A percentile compares a stretch with the other conserved stretches of the same genome.
Conservation (phyloP, 2,797 vertebrate species). For the Danio choprae region DNA sequence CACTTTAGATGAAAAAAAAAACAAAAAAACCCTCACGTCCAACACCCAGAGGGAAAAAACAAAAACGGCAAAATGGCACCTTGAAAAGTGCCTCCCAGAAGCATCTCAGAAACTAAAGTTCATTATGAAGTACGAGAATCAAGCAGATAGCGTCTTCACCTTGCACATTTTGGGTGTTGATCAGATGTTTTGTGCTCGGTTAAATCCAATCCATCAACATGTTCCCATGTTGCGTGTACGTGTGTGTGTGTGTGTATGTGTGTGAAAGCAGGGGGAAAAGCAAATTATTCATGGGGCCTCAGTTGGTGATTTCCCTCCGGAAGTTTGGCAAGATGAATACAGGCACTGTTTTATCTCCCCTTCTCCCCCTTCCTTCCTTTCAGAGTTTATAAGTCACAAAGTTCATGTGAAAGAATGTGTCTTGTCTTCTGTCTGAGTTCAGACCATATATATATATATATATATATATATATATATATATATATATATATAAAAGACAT, state of each 20-base stretch:
- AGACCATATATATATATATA: conserved; percentile 48
- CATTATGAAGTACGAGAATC: conserved; percentile 4
- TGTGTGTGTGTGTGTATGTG: conserved; percentile 60
- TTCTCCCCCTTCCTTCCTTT: conserved; percentile 25
- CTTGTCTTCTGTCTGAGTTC: conserved; percentile 56
- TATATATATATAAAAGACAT: conserved; percentile 58
- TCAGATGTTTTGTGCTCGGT: conserved; percentile 70
- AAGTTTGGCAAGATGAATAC: conserved; percentile 76
- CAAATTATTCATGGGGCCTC: conserved; percentile 75
- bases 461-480: conserved; percentile 62
- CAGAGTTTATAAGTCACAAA: conserved; percentile 70
- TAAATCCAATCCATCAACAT: conserved; percentile 75
- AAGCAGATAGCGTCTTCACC: conserved; percentile 50
- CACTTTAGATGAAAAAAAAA: conserved; percentile 15
- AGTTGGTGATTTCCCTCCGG: conserved; percentile 76
- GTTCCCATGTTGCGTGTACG: conserved; percentile 42
- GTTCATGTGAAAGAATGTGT: conserved; percentile 73
- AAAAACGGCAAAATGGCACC: not conserved
- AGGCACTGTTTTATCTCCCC: conserved; percentile 70
- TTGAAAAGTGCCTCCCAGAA: conserved; percentile 15
- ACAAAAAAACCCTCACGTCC: not conserved
- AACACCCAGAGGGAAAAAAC: not conserved
- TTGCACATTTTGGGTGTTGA: conserved; percentile 49
- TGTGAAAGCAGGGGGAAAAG: conserved; percentile 48
- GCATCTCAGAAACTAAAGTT: conserved; percentile 9